These are phyloP conservation scores for Callospermophilus lateralis DNA, from an alignment of 2,113 vertebrate genomes.

Conservation along the genomic window DNA sequence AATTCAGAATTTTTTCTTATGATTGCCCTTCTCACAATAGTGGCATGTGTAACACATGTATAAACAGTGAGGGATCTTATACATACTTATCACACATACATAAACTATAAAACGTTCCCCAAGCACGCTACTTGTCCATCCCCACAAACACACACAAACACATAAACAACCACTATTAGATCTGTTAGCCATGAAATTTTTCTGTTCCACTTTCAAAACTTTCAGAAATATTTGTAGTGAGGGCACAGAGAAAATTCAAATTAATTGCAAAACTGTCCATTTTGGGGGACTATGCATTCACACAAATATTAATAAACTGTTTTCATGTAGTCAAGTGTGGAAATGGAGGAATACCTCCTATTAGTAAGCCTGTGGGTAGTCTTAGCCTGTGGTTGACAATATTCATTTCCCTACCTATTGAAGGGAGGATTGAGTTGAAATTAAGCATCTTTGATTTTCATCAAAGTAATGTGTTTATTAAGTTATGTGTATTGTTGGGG, in stretches of 20 bases:
- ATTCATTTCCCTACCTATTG: neutral
- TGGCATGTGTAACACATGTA: neutral
- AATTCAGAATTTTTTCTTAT: neutral
- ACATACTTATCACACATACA: too few species aligned
- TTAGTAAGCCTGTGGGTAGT: neutral
- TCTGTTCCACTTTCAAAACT: neutral
- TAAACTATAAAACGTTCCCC: neutral
- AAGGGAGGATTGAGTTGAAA: neutral
- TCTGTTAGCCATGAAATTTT: neutral
- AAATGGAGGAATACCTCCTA: neutral
- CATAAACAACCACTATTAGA: neutral
- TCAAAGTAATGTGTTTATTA: conserved; percentile 5
- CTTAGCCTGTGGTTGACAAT: neutral
- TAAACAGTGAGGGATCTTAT: neutral
- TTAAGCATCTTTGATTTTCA: neutral
- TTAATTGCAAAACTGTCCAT: neutral
- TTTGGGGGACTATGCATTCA: neutral
- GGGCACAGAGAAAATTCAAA: neutral
- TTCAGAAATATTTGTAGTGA: neutral
- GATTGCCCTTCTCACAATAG: neutral
- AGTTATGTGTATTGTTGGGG: neutral
- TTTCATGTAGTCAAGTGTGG: neutral
- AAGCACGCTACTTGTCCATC: neutral
- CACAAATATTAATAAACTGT: neutral
- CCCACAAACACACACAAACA: neutral